A percentile compares a stretch with the other conserved stretches of the same genome.
These are phyloP conservation scores for Melanchra persicariae DNA, from an alignment of 2,888 invertebrate species.

Conservation along the genomic window DNA sequence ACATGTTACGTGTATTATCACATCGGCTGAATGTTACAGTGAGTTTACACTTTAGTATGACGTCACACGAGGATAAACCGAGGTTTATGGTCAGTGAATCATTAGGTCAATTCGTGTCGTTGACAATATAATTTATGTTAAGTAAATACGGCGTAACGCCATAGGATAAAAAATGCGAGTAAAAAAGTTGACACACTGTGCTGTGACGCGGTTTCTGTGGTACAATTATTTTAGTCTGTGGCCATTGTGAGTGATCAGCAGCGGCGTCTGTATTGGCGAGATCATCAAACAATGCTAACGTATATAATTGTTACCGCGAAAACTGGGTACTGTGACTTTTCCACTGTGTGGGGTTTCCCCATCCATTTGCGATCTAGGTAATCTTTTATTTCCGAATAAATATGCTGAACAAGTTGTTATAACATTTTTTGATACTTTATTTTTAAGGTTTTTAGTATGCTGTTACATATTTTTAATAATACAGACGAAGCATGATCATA, in stretches of 20 bases:
- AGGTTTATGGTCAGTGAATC: constrained; percentile 88
- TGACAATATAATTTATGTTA: constrained; percentile 87
- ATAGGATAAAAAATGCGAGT: constrained; percentile 70
- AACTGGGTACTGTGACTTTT: constrained; percentile 75
- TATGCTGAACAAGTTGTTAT: constrained; percentile 37
- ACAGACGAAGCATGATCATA: neutral
- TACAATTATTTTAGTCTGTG: constrained; percentile 75
- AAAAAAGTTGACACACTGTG: constrained; percentile 70
- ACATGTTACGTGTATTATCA: constrained; percentile 70
- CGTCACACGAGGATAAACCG: constrained; percentile 87
- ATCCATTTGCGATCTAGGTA: constrained; percentile 67
- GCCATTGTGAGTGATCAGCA: constrained; percentile 74
- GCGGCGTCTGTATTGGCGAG: constrained; percentile 74
- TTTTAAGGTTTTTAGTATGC: neutral
- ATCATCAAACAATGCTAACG: constrained; percentile 82
- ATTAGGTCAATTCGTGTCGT: constrained; percentile 88
- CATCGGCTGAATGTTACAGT: constrained; percentile 70
- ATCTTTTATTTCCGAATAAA: constrained; percentile 68
- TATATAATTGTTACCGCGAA: constrained; percentile 82
- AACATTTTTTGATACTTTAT: constrained; percentile 1
- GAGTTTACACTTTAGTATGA: constrained; percentile 78
- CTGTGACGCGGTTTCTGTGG: constrained; percentile 58
- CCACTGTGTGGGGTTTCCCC: constrained; percentile 82
- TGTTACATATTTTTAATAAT: constrained; percentile 28
- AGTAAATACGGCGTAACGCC: constrained; percentile 77